Base-by-base conservation (phyloP, 2,888 invertebrate species). In the Metellina segmentata region DNA sequence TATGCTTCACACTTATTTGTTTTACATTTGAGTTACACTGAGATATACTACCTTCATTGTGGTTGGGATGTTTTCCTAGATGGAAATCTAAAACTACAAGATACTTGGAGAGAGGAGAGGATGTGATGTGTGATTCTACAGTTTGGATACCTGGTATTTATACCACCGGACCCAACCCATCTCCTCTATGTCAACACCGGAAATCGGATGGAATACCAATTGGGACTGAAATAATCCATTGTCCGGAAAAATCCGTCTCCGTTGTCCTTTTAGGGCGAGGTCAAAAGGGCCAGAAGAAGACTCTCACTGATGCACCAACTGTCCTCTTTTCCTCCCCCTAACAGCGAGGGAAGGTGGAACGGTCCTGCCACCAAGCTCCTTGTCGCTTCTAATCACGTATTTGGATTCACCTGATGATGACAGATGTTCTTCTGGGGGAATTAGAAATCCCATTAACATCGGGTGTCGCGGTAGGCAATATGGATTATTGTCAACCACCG, bases 161-260 rank as follows among this genome's bases (percentile, higher is more conserved):
- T 89, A 89, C 89, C 34, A 70, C 71, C 70, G 48, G 82, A 77
- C 83, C 82, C 89, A 89, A 19, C 89, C 89, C 89, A 53, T 83
- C 52, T 70, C 82, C 89, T 34, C 70, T 74, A 19, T 49, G 74
- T 81, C 88, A 79, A 87, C 88, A 61, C 48, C 81, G 0, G 61
- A 88, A 81, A 74, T 75, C 74, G 19, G 48, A 72, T 53, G 19
- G 81, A 88, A 88, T 88, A 88, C 88, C 48, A 88, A 88, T 88
- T 51, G 79, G 51, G 20, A 19, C 52, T 20, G 53, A 69, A 81
- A 71, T 88, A 88, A 88, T 88, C 81, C 81, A 81, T 88, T 88
- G 74, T 78, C 88, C 71, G 49, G 61, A 81, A 81, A 87, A 81
- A 74, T 71, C 70, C 16, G 61, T 85, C 79, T 79, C 79, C 34